Percentiles rank a stretch among this genome's conserved stretches.
Evolutionary conservation across 2,888 invertebrate species (phyloP).

Genomic region (Cerastoderma edule): DNA sequence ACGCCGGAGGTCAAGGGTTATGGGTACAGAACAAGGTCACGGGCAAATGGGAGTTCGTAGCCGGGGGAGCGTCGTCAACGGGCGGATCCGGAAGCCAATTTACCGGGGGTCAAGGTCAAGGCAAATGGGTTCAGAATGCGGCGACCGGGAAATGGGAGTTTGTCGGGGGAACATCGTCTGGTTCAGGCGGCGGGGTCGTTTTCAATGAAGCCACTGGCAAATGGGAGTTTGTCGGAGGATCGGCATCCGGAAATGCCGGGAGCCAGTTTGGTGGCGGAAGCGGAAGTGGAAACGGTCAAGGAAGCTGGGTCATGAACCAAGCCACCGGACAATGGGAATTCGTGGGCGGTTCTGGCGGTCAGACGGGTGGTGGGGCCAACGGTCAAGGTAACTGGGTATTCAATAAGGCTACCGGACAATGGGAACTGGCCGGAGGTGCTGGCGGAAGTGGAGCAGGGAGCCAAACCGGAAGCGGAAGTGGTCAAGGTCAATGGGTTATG

Average conservation of each 20-base stretch:
- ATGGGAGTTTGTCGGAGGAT: not conserved
- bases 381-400: not conserved
- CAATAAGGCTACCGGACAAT: slow-evolving; percentile 1
- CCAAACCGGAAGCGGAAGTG: not conserved
- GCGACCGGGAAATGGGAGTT: not conserved
- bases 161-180: not conserved
- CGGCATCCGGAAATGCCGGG: not conserved
- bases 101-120: not conserved
- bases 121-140: not conserved
- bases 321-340: too few species aligned
- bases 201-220: not conserved
- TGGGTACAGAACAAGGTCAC: not conserved
- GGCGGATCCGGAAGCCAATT: not conserved
- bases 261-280: not conserved
- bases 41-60: not conserved
- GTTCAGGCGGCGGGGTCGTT: slow-evolving; percentile 18
- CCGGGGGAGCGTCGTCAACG: not conserved
- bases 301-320: too few species aligned
- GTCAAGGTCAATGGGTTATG: slow-evolving; percentile 19
- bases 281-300: too few species aligned
- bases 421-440: not conserved
- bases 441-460: slow-evolving; percentile 10
- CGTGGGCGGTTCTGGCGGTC: too few species aligned
- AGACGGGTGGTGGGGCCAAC: not conserved
- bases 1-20: not conserved